phyloP scores from a whole-genome alignment of 2,888 invertebrate genomes.

The Electrophaes corylata region DNA sequence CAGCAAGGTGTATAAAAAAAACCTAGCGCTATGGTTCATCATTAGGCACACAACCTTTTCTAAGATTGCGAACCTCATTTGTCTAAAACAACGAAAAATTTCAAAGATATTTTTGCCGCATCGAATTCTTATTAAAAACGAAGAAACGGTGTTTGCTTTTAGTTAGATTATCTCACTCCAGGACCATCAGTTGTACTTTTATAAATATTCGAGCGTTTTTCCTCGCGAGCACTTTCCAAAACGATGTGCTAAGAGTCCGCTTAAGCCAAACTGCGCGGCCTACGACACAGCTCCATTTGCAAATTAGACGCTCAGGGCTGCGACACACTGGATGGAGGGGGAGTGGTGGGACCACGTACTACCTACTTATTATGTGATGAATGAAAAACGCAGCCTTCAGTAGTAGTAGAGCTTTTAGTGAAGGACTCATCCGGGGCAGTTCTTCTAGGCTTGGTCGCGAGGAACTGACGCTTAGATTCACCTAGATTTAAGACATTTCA shows the following conservation, averaged over 20 bases:
- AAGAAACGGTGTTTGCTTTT: background rate
- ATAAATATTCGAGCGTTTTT: slow-evolving; percentile 48
- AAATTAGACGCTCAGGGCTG: slow-evolving; percentile 66
- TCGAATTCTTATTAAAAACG: background rate
- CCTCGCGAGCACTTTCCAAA: slow-evolving; percentile 55
- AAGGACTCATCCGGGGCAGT: too few species aligned
- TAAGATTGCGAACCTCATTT: background rate
- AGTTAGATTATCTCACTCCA: slow-evolving; percentile 3
- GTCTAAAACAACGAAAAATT: background rate
- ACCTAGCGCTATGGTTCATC: too few species aligned
- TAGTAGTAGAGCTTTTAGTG: too few species aligned
- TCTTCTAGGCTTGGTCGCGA: too few species aligned
- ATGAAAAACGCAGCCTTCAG: too few species aligned
- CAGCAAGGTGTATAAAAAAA: too few species aligned
- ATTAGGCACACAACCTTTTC: too few species aligned
- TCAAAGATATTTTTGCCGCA: background rate
- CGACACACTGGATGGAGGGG: background rate
- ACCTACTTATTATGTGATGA: too few species aligned
- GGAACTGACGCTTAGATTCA: too few species aligned
- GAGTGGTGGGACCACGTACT: too few species aligned
- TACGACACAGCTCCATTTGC: slow-evolving; percentile 80
- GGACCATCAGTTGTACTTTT: slow-evolving; percentile 20
- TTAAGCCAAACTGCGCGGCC: slow-evolving; percentile 78
- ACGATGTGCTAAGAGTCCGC: slow-evolving; percentile 67
- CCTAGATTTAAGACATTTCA: too few species aligned